Percentiles rank a stretch among this genome's conserved stretches.
These are phyloP conservation scores for Oxystoma pomonae DNA, from an alignment of 2,888 invertebrate species.

Conservation along the genomic window DNA sequence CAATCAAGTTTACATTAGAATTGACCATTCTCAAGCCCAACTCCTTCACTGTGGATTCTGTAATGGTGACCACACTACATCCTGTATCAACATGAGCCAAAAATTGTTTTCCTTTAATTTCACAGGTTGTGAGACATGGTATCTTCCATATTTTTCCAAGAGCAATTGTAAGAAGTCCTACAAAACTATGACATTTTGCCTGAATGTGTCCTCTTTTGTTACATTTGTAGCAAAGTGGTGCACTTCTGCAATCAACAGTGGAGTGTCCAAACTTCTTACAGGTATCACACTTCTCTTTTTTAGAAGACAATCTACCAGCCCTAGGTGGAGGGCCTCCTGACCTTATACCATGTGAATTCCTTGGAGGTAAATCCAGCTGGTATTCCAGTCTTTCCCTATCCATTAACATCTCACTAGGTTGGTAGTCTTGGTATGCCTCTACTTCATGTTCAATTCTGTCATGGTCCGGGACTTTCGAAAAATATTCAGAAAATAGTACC, in stretches of 20 bases:
- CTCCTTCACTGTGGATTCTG: slow-evolving; percentile 4
- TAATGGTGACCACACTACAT: slow-evolving; percentile 10
- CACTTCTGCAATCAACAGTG: slow-evolving; percentile 27
- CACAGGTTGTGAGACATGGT: slow-evolving; percentile 2
- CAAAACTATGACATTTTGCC: slow-evolving; percentile 23
- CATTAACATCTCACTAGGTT: not conserved
- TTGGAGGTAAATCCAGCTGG: not conserved
- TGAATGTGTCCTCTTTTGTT: slow-evolving; percentile 29
- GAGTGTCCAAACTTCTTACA: slow-evolving; percentile 30
- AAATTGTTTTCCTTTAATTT: slow-evolving; percentile 10
- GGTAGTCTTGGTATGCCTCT: not conserved
- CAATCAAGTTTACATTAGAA: slow-evolving; percentile 7
- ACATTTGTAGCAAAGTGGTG: slow-evolving; percentile 30
- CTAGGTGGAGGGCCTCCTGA: not conserved
- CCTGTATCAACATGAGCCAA: slow-evolving; percentile 14
- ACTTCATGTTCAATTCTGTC: slow-evolving; percentile 16
- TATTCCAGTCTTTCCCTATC: not conserved
- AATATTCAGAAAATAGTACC: slow-evolving; percentile 32
- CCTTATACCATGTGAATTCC: not conserved
- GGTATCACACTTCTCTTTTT: slow-evolving; percentile 23
- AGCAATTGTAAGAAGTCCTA: not conserved
- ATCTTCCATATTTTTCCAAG: not conserved
- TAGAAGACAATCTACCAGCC: not conserved
- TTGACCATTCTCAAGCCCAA: slow-evolving; percentile 1
- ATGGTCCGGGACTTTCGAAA: slow-evolving; percentile 27